Evolutionary conservation across 2,797 vertebrate genomes (phyloP).

Genomic region (Anableps anableps): DNA sequence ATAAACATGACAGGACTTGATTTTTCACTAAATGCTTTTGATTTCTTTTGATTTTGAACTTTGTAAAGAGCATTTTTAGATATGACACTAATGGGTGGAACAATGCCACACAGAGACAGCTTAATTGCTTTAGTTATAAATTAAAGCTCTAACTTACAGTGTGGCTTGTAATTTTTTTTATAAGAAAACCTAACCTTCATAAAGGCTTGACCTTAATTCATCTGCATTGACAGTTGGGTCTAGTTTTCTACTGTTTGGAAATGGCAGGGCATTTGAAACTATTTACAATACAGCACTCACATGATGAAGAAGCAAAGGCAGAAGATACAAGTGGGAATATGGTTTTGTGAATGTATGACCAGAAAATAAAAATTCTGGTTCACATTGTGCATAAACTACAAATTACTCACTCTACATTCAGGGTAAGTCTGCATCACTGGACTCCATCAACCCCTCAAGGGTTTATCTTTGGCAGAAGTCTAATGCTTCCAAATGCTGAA

Average conservation of each 20-base stretch:
- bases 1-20: background rate
- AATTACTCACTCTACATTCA: slow-evolving; percentile 15
- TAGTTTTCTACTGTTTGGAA: background rate
- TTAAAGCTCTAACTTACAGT: background rate
- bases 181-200: background rate
- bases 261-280: background rate
- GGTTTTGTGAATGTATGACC: background rate
- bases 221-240: background rate
- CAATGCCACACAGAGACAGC: background rate
- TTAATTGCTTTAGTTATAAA: background rate
- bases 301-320: background rate
- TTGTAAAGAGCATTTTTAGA: background rate
- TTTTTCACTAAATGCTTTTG: background rate
- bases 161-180: background rate
- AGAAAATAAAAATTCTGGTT: background rate
- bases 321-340: background rate
- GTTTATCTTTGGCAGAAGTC: slow-evolving; percentile 14
- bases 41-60: background rate
- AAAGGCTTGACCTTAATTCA: background rate
- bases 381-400: background rate
- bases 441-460: slow-evolving; percentile 17
- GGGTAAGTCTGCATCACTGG: slow-evolving; percentile 16
- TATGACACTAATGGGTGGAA: background rate
- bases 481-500: slow-evolving; percentile 16
- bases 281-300: background rate